These are phyloP conservation scores for Drosophila sordidula DNA, from an alignment of 2,888 invertebrate genomes.

Conservation along the genomic window DNA sequence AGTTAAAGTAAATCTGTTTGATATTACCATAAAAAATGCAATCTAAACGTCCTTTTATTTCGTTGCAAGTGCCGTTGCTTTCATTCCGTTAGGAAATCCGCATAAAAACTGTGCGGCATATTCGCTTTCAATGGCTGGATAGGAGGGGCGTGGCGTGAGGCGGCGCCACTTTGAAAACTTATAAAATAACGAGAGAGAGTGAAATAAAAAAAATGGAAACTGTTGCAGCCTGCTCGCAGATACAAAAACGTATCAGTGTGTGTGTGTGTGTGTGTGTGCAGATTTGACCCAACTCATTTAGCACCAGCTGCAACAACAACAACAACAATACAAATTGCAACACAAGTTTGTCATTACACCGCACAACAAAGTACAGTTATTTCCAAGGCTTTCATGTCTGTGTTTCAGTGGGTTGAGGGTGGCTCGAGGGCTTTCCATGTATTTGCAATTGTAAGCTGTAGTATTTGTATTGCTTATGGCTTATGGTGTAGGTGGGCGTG, in stretches of 20 bases:
- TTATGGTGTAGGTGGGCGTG: slow-evolving; percentile 50
- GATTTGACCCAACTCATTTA: slow-evolving; percentile 63
- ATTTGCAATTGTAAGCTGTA: slow-evolving; percentile 62
- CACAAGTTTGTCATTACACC: slow-evolving; percentile 62
- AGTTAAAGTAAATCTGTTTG: not conserved
- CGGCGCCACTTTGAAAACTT: slow-evolving; percentile 20
- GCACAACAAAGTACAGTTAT: slow-evolving; percentile 43
- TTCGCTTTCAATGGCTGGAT: slow-evolving; percentile 2
- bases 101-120: slow-evolving; percentile 26
- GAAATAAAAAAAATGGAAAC: slow-evolving; percentile 16
- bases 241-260: slow-evolving; percentile 1
- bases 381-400: slow-evolving; percentile 13
- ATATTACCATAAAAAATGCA: not conserved
- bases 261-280: slow-evolving; percentile 12
- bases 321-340: slow-evolving; percentile 8
- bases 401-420: not conserved
- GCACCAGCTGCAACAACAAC: slow-evolving; percentile 34
- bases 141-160: not conserved
- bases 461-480: slow-evolving; percentile 55
- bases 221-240: slow-evolving; percentile 24
- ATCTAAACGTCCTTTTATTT: not conserved
- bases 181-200: slow-evolving; percentile 22
- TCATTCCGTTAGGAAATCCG: slow-evolving; percentile 40
- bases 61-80: slow-evolving; percentile 25
- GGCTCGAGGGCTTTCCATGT: slow-evolving; percentile 2